Evolutionary conservation across 2,113 vertebrate genomes (phyloP), one percentile per base, ranked within the genome.

Genomic region (Rostratula benghalensis): DNA sequence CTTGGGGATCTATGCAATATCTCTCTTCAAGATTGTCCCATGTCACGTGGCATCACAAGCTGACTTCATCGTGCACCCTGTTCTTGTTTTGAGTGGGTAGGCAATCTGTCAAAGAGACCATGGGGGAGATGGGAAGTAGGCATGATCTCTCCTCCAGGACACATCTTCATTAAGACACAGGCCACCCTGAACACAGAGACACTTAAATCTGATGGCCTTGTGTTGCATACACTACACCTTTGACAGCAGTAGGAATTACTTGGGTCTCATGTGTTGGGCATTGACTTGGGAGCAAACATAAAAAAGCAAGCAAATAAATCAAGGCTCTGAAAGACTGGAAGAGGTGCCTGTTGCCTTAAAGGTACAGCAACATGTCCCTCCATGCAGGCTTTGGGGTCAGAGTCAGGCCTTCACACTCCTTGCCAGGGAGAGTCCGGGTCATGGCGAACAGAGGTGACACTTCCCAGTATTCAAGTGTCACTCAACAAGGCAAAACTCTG

Each of bases 381-480:
- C 41, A 35, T 68, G 64, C 50, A 63, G 51, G 28, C 56, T 33
- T 43, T 75, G 28, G 53, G 50, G 74, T 92, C 81, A 76, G 74
- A 80, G 75, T 68, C 28, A 48, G 69, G 39, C 59, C 74, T 39
- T 84, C 19, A 0, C 9, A 39, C 39, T 90, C 68, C 84, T 73
- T 85, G 84, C 89, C 87, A 86, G 51, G 59, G 48, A 75, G 28
- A 94, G 17, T 73, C 41, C 18, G 61, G 51, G 51, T 51, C 79
- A 19, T 13, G 50, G 81, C 46, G 73, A 59, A 74, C 87, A 79
- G 65, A 86, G 80, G 73, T n/a, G 76, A 84, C 8, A 2, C 65
- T 80, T 94, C 89, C 89, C 89, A 95, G 68, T 37, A 95, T 94
- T 94, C 88, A 92, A 96, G 63, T 94, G 93, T 75, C 85, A 84